Evolutionary conservation across 1,140 invertebrate genomes (phyloP).

Genomic region (Homalodisca vitripennis): DNA sequence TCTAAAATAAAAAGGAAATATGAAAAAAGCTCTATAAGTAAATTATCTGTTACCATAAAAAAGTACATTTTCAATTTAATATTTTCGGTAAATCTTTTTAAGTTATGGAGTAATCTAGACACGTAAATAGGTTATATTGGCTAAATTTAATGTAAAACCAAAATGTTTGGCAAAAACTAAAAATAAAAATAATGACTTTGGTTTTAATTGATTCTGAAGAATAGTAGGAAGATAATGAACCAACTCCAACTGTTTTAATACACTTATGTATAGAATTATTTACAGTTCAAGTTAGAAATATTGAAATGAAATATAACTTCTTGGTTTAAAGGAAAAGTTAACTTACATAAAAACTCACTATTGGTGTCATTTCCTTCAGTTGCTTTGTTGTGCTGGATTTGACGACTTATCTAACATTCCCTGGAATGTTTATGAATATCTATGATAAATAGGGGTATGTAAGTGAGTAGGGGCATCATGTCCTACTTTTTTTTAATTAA

Average conservation of each 20-base stretch:
- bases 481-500: not conserved
- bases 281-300: not conserved
- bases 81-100: too few relatives aligned
- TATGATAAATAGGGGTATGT: not conserved
- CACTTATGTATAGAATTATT: not conserved
- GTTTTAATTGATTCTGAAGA: not conserved
- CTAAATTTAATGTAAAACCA: not conserved
- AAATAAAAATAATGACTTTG: not conserved
- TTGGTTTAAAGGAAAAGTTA: not conserved
- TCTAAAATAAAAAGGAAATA: constrained; percentile 13
- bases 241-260: not conserved
- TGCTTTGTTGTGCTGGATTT: not conserved
- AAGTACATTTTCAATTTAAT: not conserved
- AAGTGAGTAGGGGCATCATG: constrained; percentile 1
- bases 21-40: not conserved
- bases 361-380: not conserved
- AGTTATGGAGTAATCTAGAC: not conserved
- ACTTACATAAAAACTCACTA: not conserved
- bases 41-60: not conserved
- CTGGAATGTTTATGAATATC: not conserved
- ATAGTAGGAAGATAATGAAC: not conserved
- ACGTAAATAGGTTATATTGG: not conserved
- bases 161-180: not conserved
- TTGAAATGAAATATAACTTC: not conserved
- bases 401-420: constrained; percentile 5